phyloP scores from a whole-genome alignment of 2,888 invertebrate genomes.

The Eupithecia centaureata region DNA sequence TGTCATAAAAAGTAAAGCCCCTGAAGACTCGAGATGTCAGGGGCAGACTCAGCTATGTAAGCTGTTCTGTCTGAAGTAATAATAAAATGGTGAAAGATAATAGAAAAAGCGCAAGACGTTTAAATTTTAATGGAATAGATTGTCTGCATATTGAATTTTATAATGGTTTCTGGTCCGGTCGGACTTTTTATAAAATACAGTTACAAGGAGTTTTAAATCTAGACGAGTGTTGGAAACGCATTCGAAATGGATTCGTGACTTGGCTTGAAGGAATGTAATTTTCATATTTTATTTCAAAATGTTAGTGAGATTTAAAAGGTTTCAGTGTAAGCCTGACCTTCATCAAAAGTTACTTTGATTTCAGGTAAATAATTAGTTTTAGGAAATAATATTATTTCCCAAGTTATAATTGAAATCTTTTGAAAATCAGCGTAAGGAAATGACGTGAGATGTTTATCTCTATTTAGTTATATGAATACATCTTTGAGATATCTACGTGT shows the following conservation, averaged over 20 bases:
- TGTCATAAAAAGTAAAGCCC: not conserved
- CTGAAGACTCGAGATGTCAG: not conserved
- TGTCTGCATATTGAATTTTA: not conserved
- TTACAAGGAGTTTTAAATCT: not conserved
- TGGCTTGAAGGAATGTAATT: not conserved
- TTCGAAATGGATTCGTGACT: not conserved
- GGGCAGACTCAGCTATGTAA: not conserved
- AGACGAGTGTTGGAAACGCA: not conserved
- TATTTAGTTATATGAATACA: too few relatives aligned
- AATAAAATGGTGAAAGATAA: not conserved
- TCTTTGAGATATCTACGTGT: too few relatives aligned
- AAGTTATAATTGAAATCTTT: too few relatives aligned
- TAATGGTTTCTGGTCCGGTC: not conserved
- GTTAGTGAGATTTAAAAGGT: not conserved
- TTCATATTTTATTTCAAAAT: not conserved
- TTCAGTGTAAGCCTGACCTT: too few relatives aligned
- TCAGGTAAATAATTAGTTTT: not conserved
- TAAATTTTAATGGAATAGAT: not conserved
- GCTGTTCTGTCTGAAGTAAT: not conserved
- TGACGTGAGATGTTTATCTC: too few relatives aligned
- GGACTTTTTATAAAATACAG: not conserved
- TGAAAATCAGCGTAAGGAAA: too few relatives aligned
- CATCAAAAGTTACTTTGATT: not conserved
- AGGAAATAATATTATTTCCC: too few relatives aligned
- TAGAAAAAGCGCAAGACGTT: not conserved